Percentiles rank a stretch among this genome's conserved stretches.
These are phyloP conservation scores for Ellobium chinense DNA, from an alignment of 2,888 invertebrate species.

Conservation along the genomic window DNA sequence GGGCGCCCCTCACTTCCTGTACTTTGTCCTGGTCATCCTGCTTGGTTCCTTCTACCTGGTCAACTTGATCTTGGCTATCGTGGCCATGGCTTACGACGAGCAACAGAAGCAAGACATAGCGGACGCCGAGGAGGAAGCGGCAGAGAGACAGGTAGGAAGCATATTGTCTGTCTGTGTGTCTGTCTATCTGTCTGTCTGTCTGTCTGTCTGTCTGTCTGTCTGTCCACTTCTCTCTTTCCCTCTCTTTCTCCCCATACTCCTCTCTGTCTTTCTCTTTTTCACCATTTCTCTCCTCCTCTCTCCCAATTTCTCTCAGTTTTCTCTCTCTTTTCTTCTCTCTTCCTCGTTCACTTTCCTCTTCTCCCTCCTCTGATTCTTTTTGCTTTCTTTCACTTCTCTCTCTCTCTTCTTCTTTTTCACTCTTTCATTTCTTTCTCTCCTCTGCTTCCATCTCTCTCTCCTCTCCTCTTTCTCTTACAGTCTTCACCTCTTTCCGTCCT, in stretches of 20 bases:
- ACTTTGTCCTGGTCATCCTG: constrained; percentile 99
- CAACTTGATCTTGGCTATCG: constrained; percentile 99
- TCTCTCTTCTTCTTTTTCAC: background rate
- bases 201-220: background rate
- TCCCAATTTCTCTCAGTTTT: background rate
- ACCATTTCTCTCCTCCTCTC: background rate
- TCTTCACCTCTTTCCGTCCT: background rate
- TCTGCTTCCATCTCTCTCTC: background rate
- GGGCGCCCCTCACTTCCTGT: constrained; percentile 98
- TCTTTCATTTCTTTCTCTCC: background rate
- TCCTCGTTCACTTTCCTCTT: background rate
- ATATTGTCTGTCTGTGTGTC: background rate
- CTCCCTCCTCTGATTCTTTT: background rate
- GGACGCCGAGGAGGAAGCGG: constrained; percentile 92
- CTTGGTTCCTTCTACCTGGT: constrained; percentile 99
- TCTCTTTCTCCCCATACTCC: background rate
- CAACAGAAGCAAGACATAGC: constrained; percentile 93
- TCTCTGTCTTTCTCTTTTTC: background rate
- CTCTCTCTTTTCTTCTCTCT: background rate
- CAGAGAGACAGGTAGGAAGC: constrained; percentile 64
- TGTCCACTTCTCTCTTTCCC: background rate
- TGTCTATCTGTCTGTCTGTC: background rate
- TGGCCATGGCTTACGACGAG: constrained; percentile 99
- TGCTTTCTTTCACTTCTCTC: background rate
- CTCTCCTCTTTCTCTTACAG: background rate